Base-by-base conservation (phyloP, 2,797 vertebrate genomes). In the Ceryle rudis region DNA sequence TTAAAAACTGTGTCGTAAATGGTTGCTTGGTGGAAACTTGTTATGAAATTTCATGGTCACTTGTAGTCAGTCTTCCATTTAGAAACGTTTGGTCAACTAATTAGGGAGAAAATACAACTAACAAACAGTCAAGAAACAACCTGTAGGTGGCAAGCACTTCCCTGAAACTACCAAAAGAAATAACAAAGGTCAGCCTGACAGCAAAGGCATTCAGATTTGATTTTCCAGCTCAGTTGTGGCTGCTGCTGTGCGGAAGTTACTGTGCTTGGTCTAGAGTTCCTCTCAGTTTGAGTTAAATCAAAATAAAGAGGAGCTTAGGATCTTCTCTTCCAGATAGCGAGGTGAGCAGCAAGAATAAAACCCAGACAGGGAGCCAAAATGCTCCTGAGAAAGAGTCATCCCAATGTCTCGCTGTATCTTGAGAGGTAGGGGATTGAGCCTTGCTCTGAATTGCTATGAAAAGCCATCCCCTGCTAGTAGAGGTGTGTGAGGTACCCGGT, bases 221-320 rank as follows among this genome's bases (percentile, higher is more conserved):
- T 88, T 91, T 95, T 83, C 55, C 58, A 84, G 16, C n/a, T 86
- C 54, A 52, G 25, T 37, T 86, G 26, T 78, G 70, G 52, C n/a
- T 86, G 79, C 46, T 75, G 19, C 44, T 54, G 11, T 64, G 31
- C 47, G 11, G 41, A 75, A 52, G 3, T 65, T 71, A 28, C 71
- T 81, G 22, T 28, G 19, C 44, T 78, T 57, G n/a, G 71, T 46
- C 11, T 79, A 79, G 33, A 80, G 29, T 19, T 66, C 42, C 23
- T 85, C n/a, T 42, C 20, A 58, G 14, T 25, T 86, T 72, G 44
- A 26, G 42, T 67, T 29, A 4, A 71, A 73, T 39, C 46, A 64
- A 52, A 5, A 10, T 61, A 81, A 74, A 89, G 61, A 88, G 39
- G 19, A 77, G 21, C 6, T 62, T 75, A 62, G 26, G 61, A 74